phyloP scores from a whole-genome alignment of 2,888 invertebrate species.

The Hypercompe scribonia region DNA sequence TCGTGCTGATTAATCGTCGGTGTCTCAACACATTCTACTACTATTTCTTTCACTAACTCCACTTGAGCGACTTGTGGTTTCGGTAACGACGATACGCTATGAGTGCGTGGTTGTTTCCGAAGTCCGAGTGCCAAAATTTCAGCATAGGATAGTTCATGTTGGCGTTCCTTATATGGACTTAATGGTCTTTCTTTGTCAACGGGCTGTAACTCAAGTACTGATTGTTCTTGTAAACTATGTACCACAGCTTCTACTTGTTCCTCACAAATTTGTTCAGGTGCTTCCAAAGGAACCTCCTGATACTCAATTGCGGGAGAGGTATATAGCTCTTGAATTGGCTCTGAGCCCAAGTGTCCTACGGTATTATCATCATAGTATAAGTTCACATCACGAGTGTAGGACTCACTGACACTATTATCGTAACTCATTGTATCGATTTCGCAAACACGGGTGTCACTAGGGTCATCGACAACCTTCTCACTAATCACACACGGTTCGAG shows the following conservation, averaged over 20 bases:
- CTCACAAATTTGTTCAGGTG: slow-evolving; percentile 28
- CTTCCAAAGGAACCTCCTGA: slow-evolving; percentile 51
- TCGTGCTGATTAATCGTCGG: slow-evolving; percentile 56
- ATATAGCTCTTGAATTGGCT: slow-evolving; percentile 44
- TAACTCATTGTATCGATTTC: slow-evolving; percentile 43
- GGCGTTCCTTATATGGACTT: slow-evolving; percentile 72
- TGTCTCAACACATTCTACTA: slow-evolving; percentile 69
- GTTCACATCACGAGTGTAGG: slow-evolving; percentile 61
- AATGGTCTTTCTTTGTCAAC: slow-evolving; percentile 58
- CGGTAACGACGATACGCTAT: slow-evolving; percentile 66
- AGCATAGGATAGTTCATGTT: slow-evolving; percentile 90
- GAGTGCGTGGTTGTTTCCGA: slow-evolving; percentile 66
- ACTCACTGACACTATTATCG: slow-evolving; percentile 75
- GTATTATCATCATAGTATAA: slow-evolving; percentile 55
- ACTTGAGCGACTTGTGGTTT: slow-evolving; percentile 77
- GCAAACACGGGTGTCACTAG: slow-evolving; percentile 67
- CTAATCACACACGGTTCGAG: slow-evolving; percentile 60
- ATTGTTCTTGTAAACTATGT: slow-evolving; percentile 25
- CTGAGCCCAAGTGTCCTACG: slow-evolving; percentile 33
- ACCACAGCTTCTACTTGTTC: slow-evolving; percentile 25
- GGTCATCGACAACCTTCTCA: slow-evolving; percentile 54
- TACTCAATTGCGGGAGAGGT: slow-evolving; percentile 49
- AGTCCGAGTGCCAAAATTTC: slow-evolving; percentile 90
- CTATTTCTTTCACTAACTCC: slow-evolving; percentile 72
- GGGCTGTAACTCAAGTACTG: slow-evolving; percentile 45